Base-by-base conservation (phyloP, 2,888 invertebrate genomes). In the Empis stercorea region DNA sequence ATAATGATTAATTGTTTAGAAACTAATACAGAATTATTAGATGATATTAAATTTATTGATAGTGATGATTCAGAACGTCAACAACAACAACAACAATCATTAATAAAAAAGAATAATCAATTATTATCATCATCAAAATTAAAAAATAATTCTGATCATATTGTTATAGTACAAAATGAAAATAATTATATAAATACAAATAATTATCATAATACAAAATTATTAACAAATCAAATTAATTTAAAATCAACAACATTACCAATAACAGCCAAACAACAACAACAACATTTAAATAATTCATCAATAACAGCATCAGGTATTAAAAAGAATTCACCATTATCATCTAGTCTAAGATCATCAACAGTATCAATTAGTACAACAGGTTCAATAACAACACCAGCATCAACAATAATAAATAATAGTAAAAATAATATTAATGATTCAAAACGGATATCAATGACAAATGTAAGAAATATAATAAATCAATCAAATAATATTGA, bases 1-100 rank as follows among this genome's bases (percentile, higher is more conserved):
- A 52, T 51, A 49, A 40, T 34, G 34, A 34, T 27, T 27, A 52
- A 52, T 50, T 50, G 49, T 40, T 39, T 52, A 43, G 48, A 50
- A 34, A 52, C 48, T 45, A 45, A 43, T 43, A 20, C 46, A 15
- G 50, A 52, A 14, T 46, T 48, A 16, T 46, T 54, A 23, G 55
- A 59, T 50, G 58, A 56, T 49, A 56, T 53, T 20, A 56, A 56
- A 52, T 58, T 54, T 48, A 59, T 52, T 54, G 55, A 54, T 46
- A 56, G 55, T 47, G 55, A 52, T 53, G 57, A 57, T 43, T 52
- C 52, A 13, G 51, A 46, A 36, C 42, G 20, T 1, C 49, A 48
- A 23, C 50, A 47, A 45, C 57, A 52, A 53, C 56, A 56, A 48
- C 53, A 51, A 51, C 50, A 46, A 39, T 51, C 50, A 51, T 45